phyloP scores from a whole-genome alignment of 2,888 invertebrate species.

The Hipparchia semele region DNA sequence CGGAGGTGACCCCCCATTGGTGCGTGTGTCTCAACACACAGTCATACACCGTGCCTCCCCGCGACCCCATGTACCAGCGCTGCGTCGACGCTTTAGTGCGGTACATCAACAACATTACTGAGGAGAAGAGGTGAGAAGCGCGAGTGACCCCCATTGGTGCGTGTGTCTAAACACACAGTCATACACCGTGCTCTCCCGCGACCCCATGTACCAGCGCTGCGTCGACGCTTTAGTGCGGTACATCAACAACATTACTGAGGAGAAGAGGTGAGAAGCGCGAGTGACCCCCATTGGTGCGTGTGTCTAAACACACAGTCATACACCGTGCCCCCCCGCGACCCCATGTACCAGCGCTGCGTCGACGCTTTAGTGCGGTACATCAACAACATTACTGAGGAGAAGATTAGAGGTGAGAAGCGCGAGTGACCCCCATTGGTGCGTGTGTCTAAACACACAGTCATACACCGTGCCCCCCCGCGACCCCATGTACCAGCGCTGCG shows the following conservation, averaged over 20 bases:
- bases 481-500: constrained; percentile 26
- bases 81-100: constrained; percentile 29
- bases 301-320: no score
- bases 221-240: constrained; percentile 36
- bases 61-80: constrained; percentile 35
- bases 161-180: no score
- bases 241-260: constrained; percentile 45
- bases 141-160: no score
- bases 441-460: no score
- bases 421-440: no score
- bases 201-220: constrained; percentile 33
- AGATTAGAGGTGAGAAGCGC: constrained; percentile 38
- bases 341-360: constrained; percentile 26
- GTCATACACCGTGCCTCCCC: constrained; percentile 43
- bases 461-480: constrained; percentile 22
- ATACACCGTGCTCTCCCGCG: not conserved
- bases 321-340: constrained; percentile 22
- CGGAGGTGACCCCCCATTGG: constrained; percentile 37
- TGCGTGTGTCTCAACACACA: constrained; percentile 48
- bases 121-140: constrained; percentile 38
- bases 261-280: constrained; percentile 36
- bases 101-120: constrained; percentile 46
- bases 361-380: constrained; percentile 41
- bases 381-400: constrained; percentile 43
- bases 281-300: no score